Evolutionary conservation across 2,113 vertebrate genomes (phyloP), one percentile per base, ranked within the genome.

Genomic region (Promerops cafer): DNA sequence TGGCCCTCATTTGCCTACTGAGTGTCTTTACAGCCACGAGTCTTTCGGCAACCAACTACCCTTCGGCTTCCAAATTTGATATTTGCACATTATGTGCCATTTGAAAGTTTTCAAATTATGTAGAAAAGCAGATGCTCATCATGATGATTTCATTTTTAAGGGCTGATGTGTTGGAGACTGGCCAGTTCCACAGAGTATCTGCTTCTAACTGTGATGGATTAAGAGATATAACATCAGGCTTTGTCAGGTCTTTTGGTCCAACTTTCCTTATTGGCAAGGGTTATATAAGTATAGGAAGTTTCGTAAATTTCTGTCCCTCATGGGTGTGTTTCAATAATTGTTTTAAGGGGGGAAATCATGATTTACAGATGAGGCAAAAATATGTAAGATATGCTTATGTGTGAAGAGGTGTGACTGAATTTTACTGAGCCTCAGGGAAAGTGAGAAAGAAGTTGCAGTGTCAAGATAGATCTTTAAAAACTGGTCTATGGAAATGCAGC

Each of bases 331-430:
- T 92, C 79, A 88, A 16, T 60, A 77, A 52, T 70, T 56, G 53
- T 61, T 79, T 83, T 89, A 37, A 68, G 56, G 26, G 30, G 50
- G 11, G 5, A 61, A 90, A 60, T 83, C 3, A 52, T 75, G 59
- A 77, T 86, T 88, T 97, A 56, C 71, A 83, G 59, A 87, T 74
- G 82, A 88, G 82, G 60, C 75, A 90, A 57, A 97, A 95, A 78
- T 83, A 90, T 93, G 13, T 70, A 83, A 83, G 60, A 60, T 86
- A 90, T 52, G 75, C 85, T 70, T 94, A 37, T 66, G 16, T 76
- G 19, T 83, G 44, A 89, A 68, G 93, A 92, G 33, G 63, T 88
- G 87, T 68, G 60, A 86, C 52, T 92, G 64, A 83, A 74, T 83
- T 89, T 96, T 97, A 90, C 47, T 86, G 79, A 92, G 28, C 94